Evolutionary conservation across 2,888 invertebrate genomes (phyloP).

Genomic region (Tupiocoris notatus): DNA sequence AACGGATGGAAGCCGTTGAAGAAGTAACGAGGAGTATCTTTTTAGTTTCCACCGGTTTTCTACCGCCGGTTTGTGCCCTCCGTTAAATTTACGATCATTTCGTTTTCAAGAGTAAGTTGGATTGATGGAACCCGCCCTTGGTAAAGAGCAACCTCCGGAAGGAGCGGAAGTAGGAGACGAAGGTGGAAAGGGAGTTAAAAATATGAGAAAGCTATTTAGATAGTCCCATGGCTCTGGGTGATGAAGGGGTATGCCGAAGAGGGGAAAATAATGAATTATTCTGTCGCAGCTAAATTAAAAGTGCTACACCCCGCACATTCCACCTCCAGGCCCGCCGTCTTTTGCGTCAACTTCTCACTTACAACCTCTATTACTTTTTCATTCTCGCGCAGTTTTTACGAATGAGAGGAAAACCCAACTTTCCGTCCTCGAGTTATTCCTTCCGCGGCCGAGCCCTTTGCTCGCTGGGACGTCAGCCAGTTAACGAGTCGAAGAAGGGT

Average conservation of each 20-base stretch:
- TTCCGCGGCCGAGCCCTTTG: too few relatives aligned
- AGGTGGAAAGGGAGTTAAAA: slow-evolving; percentile 14
- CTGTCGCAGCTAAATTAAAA: slow-evolving; percentile 38
- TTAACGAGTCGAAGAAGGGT: too few relatives aligned
- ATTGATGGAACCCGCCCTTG: neutral
- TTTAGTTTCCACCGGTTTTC: too few relatives aligned
- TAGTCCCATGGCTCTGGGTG: slow-evolving; percentile 1
- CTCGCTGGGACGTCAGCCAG: too few relatives aligned
- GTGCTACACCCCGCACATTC: slow-evolving; percentile 12
- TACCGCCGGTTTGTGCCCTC: too few relatives aligned
- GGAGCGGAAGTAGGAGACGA: neutral
- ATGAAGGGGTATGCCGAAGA: neutral
- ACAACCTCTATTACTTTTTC: neutral
- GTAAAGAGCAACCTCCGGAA: neutral
- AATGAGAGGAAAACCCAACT: neutral
- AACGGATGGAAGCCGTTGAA: too few relatives aligned
- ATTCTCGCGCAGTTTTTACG: neutral
- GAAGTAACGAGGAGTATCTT: too few relatives aligned
- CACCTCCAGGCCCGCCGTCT: neutral
- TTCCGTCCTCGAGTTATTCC: too few relatives aligned
- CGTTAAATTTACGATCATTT: neutral
- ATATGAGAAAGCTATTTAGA: slow-evolving; percentile 37
- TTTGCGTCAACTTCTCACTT: neutral
- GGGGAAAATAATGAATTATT: slow-evolving; percentile 27
- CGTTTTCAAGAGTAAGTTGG: neutral